A percentile compares a stretch with the other conserved stretches of the same genome.
Evolutionary conservation across 2,888 invertebrate species (phyloP).

Genomic region (Folsomia candida): DNA sequence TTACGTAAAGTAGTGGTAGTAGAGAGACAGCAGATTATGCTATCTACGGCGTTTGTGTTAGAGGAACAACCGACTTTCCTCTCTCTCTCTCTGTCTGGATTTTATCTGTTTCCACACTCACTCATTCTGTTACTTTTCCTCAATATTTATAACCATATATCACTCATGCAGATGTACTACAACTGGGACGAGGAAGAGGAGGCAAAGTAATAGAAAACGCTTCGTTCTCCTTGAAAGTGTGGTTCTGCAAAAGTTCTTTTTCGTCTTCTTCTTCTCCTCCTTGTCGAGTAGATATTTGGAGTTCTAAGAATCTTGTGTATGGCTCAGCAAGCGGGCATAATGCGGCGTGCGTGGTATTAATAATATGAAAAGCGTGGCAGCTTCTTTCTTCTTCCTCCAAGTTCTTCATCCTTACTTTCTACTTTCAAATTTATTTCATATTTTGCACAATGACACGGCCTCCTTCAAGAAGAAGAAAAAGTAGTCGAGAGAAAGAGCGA

Average conservation of each 20-base stretch:
- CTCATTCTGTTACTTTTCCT: slow-evolving; percentile 1
- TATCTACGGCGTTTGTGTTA: neutral
- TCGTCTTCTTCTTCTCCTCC: no score
- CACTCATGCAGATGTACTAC: no score
- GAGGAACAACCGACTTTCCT: neutral
- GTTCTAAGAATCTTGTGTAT: no score
- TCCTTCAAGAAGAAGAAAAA: neutral
- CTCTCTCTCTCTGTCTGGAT: neutral
- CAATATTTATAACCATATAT: slow-evolving; percentile 3
- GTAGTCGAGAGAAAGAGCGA: no score
- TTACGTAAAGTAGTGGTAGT: no score
- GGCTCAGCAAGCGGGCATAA: no score
- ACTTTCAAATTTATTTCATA: neutral
- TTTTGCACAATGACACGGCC: neutral
- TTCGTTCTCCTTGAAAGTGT: no score
- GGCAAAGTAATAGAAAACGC: neutral
- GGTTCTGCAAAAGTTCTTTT: no score
- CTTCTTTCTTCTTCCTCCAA: neutral
- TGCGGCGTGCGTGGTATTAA: no score
- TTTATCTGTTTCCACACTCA: neutral
- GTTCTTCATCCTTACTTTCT: neutral
- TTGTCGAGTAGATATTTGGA: no score
- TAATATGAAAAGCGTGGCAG: no score
- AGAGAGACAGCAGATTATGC: neutral
- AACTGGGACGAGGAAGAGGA: neutral